These are phyloP conservation scores for Stomatorhinus walkeri DNA, from an alignment of 2,797 vertebrate genomes.

Conservation along the genomic window DNA sequence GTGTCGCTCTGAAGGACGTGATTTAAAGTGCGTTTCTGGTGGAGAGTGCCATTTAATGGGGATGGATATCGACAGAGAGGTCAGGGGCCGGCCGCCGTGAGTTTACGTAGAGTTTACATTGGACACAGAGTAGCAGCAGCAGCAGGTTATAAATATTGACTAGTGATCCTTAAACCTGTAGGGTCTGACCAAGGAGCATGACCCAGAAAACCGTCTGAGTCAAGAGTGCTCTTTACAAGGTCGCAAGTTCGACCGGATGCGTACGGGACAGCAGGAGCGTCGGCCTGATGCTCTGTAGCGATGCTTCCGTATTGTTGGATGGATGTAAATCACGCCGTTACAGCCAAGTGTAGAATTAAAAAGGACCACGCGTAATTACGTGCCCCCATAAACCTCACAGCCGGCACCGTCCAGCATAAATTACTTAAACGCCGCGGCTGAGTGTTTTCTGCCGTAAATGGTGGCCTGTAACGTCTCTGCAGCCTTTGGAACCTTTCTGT, in stretches of 20 bases:
- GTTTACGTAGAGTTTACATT: constrained; percentile 44
- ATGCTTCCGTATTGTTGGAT: neutral
- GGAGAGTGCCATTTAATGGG: constrained; percentile 56
- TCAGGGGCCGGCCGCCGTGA: constrained; percentile 53
- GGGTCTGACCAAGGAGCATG: constrained; percentile 23
- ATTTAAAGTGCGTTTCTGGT: constrained; percentile 26
- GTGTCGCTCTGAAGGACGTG: constrained; percentile 45
- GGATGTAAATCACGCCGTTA: neutral
- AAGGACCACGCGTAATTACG: neutral
- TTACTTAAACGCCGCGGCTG: neutral
- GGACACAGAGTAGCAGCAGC: constrained; percentile 30
- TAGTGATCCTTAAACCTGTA: constrained; percentile 33
- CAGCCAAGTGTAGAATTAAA: neutral
- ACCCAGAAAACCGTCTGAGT: neutral
- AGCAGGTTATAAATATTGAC: constrained; percentile 27
- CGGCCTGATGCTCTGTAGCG: neutral
- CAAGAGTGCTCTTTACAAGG: neutral
- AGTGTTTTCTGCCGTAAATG: neutral
- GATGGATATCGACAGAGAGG: constrained; percentile 57
- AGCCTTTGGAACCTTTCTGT: neutral
- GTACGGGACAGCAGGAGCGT: neutral
- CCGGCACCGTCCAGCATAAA: neutral
- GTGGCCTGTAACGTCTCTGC: neutral
- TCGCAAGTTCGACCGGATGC: neutral
- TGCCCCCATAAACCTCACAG: neutral